Evolutionary conservation across 2,888 invertebrate genomes (phyloP).

Genomic region (Sphinx pinastri): DNA sequence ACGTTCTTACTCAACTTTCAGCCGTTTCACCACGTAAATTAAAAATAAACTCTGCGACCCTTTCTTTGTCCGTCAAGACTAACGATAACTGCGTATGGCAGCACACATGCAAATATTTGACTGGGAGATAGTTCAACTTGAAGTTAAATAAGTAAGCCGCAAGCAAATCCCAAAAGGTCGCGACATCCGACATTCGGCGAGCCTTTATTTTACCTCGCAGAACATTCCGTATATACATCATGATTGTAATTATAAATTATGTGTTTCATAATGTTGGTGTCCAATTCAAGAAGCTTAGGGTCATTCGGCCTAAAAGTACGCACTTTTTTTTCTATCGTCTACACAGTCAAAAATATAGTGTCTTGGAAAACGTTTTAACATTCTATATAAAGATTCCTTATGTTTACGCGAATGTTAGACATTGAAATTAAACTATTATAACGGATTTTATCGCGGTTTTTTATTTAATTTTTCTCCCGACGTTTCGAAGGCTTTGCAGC

Average conservation of each 20-base stretch:
- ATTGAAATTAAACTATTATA: too few species aligned
- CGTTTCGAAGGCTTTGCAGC: too few species aligned
- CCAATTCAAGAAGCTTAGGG: not conserved
- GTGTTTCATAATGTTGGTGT: not conserved
- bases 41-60: conserved; percentile 8
- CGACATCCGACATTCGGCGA: conserved; percentile 73
- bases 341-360: too few species aligned
- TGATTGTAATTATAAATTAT: conserved; percentile 39
- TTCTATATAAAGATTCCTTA: too few species aligned
- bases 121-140: conserved; percentile 69
- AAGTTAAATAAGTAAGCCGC: conserved; percentile 74
- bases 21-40: not conserved
- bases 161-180: conserved; percentile 75
- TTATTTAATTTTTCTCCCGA: too few species aligned
- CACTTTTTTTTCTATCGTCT: too few species aligned
- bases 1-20: not conserved
- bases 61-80: conserved; percentile 26
- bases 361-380: too few species aligned
- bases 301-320: too few species aligned
- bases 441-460: too few species aligned
- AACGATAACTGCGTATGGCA: conserved; percentile 29
- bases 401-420: too few species aligned
- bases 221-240: conserved; percentile 53
- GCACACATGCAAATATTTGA: conserved; percentile 74
- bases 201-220: conserved; percentile 77